These are phyloP conservation scores for Philereme vetulata DNA, from an alignment of 2,888 invertebrate species.

Conservation along the genomic window DNA sequence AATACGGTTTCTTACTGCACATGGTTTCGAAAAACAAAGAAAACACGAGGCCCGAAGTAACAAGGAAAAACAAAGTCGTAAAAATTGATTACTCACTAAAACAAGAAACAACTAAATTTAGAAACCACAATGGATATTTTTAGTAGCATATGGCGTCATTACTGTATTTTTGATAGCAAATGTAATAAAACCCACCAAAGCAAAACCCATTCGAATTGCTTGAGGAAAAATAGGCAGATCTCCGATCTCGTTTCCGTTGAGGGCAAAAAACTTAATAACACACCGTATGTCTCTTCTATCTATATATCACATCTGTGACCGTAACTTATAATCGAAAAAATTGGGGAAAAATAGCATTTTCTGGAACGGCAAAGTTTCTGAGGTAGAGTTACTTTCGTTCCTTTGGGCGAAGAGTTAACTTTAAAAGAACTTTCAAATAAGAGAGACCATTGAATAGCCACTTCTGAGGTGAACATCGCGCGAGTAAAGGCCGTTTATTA, in stretches of 20 bases:
- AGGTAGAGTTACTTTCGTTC: conserved; percentile 28
- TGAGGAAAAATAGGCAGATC: conserved; percentile 9
- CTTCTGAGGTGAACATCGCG: conserved; percentile 19
- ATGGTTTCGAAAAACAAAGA: background rate
- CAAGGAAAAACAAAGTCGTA: conserved; percentile 15
- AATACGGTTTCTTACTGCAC: background rate
- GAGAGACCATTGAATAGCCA: conserved; percentile 35
- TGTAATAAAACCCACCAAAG: conserved; percentile 2
- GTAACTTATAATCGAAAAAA: conserved; percentile 40
- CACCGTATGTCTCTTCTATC: conserved; percentile 25
- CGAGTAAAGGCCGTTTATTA: too few relatives aligned
- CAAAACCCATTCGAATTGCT: conserved; percentile 14
- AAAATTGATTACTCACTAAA: conserved; percentile 5
- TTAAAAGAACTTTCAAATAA: conserved; percentile 43
- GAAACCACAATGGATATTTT: background rate
- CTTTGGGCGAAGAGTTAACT: conserved; percentile 40
- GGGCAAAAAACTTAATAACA: conserved; percentile 26
- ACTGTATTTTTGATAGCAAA: conserved; percentile 2
- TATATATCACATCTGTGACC: conserved; percentile 34
- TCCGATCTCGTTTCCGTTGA: conserved; percentile 14
- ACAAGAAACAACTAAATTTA: conserved; percentile 15
- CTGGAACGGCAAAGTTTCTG: conserved; percentile 24
- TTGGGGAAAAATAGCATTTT: conserved; percentile 32
- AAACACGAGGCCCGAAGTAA: conserved; percentile 2
- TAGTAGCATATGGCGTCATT: background rate